These are phyloP conservation scores for Grantiella picta DNA, from an alignment of 2,113 vertebrate genomes.

Conservation along the genomic window DNA sequence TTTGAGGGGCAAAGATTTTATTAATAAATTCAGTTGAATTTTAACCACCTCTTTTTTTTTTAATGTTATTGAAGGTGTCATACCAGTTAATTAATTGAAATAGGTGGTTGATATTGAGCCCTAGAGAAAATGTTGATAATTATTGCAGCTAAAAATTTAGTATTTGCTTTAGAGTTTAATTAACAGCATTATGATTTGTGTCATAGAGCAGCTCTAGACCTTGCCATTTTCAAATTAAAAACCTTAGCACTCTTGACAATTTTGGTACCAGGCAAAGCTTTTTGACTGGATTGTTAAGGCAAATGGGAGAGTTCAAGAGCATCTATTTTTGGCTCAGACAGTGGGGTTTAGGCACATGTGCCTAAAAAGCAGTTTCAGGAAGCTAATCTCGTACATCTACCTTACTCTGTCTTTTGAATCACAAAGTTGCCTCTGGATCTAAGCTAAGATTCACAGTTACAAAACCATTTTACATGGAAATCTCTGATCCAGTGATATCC, in stretches of 20 bases:
- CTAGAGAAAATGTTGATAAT: not conserved
- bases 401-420: not conserved
- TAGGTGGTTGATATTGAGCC: not conserved
- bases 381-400: not conserved
- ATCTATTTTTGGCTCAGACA: not conserved
- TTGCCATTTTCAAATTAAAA: not conserved
- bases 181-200: not conserved
- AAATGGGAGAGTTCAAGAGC: not conserved
- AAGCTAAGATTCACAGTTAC: not conserved
- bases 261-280: not conserved
- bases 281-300: not conserved
- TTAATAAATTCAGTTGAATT: not conserved
- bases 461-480: not conserved
- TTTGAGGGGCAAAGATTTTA: not conserved
- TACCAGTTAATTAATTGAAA: not conserved
- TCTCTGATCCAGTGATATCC: not conserved
- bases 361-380: not conserved
- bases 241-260: not conserved
- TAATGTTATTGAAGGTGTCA: not conserved
- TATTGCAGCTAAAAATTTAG: not conserved
- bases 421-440: not conserved
- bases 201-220: not conserved
- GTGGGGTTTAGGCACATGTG: not conserved
- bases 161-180: conserved; percentile 28
- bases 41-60: not conserved